Base-by-base conservation (phyloP, 2,113 vertebrate genomes). In the Strix aluco region DNA sequence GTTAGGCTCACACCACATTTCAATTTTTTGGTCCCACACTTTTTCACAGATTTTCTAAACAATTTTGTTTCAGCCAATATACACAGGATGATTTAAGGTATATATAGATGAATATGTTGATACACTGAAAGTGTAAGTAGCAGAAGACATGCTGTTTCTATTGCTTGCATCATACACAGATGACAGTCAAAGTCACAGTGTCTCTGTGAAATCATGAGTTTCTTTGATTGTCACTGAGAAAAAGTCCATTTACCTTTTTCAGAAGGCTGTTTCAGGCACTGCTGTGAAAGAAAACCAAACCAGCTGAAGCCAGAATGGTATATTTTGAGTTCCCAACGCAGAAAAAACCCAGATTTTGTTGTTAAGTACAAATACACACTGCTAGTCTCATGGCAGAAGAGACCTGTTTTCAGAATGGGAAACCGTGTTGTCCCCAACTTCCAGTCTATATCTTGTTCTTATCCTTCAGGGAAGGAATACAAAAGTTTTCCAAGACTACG, bases 1-100 rank as follows among this genome's bases (percentile, higher is more conserved):
- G 84, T 71, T 90, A 86, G 44, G 82, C 40, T 93, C 94, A 88
- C 70, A 75, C 23, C 57, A 72, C 5, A 2, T 90, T 86, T 83
- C 75, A 74, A 15, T 59, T 92, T 84, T 74, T 92, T 0, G 0
- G 54, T 88, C 75, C 72, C 26, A 55, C 30, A 51, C 15, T 54
- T 97, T 94, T 91, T 38, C 57, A 70, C 10, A 59, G 62, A 27
- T 94, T 82, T 93, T 94, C 70, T 54, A 93, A 93, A 66, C 92
- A 91, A 93, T 51, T 78, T 10, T 59, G 9, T 78, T 86, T 81
- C 26, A 79, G 70, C 34, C 58, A 75, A 57, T 61, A 62, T 30
- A 80, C 23, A 70, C 32, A 54, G 81, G 42, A 26, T 73, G 40
- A 42, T 81, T 20, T 58, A 77, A 88, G 40, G 52, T 54, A 49